Evolutionary conservation across 1,140 invertebrate species (phyloP), one percentile per base, ranked within the genome.

Genomic region (Drosophila ogumai): DNA sequence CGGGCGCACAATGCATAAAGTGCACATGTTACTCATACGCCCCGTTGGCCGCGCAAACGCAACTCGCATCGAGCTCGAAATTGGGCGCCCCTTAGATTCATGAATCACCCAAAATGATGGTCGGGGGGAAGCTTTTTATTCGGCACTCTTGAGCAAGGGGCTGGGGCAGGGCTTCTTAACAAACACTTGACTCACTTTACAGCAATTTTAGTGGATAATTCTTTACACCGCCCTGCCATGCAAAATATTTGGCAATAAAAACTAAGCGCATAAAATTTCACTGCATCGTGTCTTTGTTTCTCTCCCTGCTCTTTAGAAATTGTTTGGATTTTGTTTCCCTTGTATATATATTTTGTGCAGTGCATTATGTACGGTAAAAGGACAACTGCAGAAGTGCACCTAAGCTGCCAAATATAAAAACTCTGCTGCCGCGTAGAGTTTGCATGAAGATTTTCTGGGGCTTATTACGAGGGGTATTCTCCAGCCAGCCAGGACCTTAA

Each of bases 351-450:
- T 67, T 67, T 67, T 68, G 60, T 60, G 55, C 66, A 56, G 75
- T 60, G 56, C 73, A 85, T 85, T 80, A 80, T 54, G 78, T 67
- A 59, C 66, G 54, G 47, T 63, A 82, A 80, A 87, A 77, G 66
- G 84, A 74, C 63, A 84, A 80, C 63, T 82, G 69, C 82, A 80
- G 68, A 88, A 87, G 82, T 88, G 80, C 82, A 87, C 84, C 79
- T 87, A 88, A 84, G 82, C 55, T 84, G 63, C 60, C 67, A 63
- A 76, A 76, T 76, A 79, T 72, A 71, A 82, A 82, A 74, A 40
- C 40, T 77, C 56, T n/a, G 44, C 57, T 67, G 56, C 40, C 47
- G 63, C 55, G 12, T 19, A 58, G 43, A 69, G 77, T 64, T 47
- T 76, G 79, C 47, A 82, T 65, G 59, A 67, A 65, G 56, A 82